A percentile compares a stretch with the other conserved stretches of the same genome.
These are phyloP conservation scores for Arctia plantaginis DNA, from an alignment of 2,888 invertebrate species.

Conservation along the genomic window DNA sequence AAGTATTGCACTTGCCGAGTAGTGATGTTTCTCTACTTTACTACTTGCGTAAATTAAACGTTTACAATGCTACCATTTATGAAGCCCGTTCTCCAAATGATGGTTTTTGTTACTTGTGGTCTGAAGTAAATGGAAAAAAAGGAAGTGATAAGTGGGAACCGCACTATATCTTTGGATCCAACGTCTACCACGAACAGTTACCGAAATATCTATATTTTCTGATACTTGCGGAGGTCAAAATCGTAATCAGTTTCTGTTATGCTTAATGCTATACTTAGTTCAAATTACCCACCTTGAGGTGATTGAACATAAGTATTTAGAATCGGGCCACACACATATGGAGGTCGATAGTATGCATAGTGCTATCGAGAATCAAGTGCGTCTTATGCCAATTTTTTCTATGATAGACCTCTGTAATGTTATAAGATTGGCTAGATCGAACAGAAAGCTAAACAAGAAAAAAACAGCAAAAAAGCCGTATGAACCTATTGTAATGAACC, in stretches of 20 bases:
- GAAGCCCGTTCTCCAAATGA: slow-evolving; percentile 16
- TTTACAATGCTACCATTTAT: slow-evolving; percentile 17
- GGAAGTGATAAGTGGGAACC: slow-evolving; percentile 16
- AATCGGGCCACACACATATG: slow-evolving; percentile 11
- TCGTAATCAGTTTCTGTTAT: slow-evolving; percentile 14
- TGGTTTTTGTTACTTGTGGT: slow-evolving; percentile 15
- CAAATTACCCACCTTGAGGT: slow-evolving; percentile 1
- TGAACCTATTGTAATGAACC: no score
- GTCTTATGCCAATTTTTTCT: no score
- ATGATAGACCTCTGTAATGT: no score
- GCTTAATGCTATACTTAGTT: no score
- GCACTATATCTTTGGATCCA: slow-evolving; percentile 8
- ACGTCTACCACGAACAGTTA: slow-evolving; percentile 9
- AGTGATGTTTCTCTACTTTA: slow-evolving; percentile 6
- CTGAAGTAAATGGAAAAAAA: slow-evolving; percentile 5
- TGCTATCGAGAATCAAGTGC: slow-evolving; percentile 12
- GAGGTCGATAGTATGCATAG: slow-evolving; percentile 21
- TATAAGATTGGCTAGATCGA: no score
- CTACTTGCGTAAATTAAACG: slow-evolving; percentile 18
- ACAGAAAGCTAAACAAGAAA: no score
- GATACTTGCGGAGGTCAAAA: slow-evolving; percentile 31
- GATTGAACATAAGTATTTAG: slow-evolving; percentile 4
- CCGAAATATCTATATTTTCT: slow-evolving; percentile 22
- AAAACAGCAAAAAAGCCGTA: no score
- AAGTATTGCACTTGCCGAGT: slow-evolving; percentile 13